Conservation (phyloP, 2,797 vertebrate genomes). For the Craterocephalus amniculus region DNA sequence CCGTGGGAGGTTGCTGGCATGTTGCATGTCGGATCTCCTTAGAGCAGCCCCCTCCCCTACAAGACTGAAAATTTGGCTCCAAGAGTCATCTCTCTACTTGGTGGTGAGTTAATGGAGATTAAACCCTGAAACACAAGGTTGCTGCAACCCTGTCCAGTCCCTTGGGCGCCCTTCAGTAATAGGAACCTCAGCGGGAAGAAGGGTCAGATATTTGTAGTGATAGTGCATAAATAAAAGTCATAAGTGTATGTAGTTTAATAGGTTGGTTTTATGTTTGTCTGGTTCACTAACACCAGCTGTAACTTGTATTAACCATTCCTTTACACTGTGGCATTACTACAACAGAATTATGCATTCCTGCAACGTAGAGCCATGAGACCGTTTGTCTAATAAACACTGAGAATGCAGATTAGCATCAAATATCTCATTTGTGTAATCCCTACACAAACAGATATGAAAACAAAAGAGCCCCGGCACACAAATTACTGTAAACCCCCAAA, state of each 20-base stretch:
- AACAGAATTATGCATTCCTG: not conserved
- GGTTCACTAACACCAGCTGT: not conserved
- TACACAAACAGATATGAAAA: not conserved
- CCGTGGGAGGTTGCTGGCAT: slow-evolving; percentile 6
- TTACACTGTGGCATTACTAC: not conserved
- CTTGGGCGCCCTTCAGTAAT: not conserved
- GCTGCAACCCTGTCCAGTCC: not conserved
- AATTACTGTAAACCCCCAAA: not conserved
- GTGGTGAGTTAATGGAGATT: slow-evolving; percentile 2
- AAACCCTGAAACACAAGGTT: not conserved
- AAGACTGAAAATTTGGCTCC: slow-evolving; percentile 3
- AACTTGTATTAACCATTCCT: not conserved
- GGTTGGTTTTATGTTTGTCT: not conserved
- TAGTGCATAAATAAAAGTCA: not conserved
- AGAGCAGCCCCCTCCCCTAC: not conserved
- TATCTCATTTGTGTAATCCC: not conserved
- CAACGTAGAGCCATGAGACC: not conserved
- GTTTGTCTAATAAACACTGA: not conserved
- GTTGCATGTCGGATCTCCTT: slow-evolving; percentile 9
- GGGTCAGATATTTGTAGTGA: not conserved
- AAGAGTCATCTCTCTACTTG: not conserved
- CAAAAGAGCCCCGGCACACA: not conserved
- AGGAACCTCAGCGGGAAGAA: not conserved
- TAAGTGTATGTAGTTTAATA: not conserved
- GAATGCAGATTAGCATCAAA: not conserved